Evolutionary conservation across 2,797 vertebrate species (phyloP).

Genomic region (Meriones psammophilus): DNA sequence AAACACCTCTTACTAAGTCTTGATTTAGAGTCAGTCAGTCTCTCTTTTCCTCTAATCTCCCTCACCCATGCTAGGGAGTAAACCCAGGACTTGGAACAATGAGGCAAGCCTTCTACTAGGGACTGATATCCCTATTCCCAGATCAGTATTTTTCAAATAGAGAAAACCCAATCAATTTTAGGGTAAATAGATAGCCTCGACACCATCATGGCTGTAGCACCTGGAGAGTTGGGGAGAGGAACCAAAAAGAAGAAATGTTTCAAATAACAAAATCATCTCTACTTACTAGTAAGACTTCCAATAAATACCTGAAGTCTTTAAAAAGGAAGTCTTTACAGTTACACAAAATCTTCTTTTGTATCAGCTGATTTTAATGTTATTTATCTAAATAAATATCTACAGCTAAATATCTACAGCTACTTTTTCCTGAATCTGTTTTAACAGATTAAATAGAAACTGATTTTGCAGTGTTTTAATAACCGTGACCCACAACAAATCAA

Average conservation of each 20-base stretch:
- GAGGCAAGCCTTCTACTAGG: not conserved
- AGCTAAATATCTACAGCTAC: not conserved
- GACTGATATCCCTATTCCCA: not conserved
- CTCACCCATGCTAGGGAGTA: too few relatives aligned
- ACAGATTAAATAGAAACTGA: constrained; percentile 47
- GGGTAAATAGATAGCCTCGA: not conserved
- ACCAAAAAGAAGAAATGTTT: not conserved
- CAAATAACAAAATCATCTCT: not conserved
- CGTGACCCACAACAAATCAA: not conserved
- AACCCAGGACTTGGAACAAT: not conserved
- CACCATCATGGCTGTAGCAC: not conserved
- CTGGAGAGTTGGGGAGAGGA: too few relatives aligned
- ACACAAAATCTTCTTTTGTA: constrained; percentile 3
- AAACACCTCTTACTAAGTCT: constrained; percentile 5
- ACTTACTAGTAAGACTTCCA: not conserved
- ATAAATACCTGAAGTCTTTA: constrained; percentile 40
- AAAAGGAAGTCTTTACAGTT: constrained; percentile 32
- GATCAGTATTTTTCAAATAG: constrained; percentile 6
- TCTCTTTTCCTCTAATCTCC: not conserved
- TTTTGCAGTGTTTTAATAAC: constrained; percentile 48
- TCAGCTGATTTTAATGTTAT: constrained; percentile 41
- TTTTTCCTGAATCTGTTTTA: constrained; percentile 59
- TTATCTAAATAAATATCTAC: constrained; percentile 20
- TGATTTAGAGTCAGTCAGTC: constrained; percentile 27
- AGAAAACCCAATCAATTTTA: not conserved